Conservation (phyloP, 2,113 vertebrate species). For the Bagarius yarrelli region DNA sequence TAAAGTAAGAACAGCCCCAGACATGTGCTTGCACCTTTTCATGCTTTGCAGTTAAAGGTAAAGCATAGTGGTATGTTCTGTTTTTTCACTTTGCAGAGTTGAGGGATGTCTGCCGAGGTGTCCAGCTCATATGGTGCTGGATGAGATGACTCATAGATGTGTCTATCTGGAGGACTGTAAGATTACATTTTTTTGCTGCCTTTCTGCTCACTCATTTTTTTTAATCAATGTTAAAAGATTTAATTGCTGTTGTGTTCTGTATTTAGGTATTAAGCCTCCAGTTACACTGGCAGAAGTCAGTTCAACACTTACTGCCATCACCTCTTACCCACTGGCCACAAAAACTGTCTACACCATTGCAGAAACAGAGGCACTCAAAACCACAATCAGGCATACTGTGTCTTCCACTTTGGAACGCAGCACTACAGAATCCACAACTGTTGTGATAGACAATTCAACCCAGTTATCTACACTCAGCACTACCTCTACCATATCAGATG, state of each 20-base stretch:
- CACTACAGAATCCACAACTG: conserved; percentile 15
- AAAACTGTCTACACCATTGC: conserved; percentile 18
- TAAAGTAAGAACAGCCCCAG: conserved; percentile 74
- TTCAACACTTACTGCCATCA: conserved; percentile 51
- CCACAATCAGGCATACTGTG: conserved; percentile 21
- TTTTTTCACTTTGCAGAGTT: conserved; percentile 74
- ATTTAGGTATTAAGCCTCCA: conserved; percentile 79
- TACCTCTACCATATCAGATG: conserved; percentile 47
- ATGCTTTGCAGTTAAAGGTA: neutral
- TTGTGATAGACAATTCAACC: conserved; percentile 10
- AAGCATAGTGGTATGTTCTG: neutral
- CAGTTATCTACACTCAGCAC: conserved; percentile 19
- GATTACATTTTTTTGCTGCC: conserved; percentile 53
- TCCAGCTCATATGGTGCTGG: conserved; percentile 83
- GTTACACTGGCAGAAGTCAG: conserved; percentile 44
- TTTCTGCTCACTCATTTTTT: too few relatives aligned
- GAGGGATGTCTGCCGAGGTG: conserved; percentile 90
- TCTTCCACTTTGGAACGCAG: conserved; percentile 16
- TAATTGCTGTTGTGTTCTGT: conserved; percentile 14
- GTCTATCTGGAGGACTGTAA: conserved; percentile 90
- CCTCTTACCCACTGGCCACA: conserved; percentile 41
- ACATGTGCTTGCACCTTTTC: neutral
- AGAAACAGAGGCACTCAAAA: neutral
- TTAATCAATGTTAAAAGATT: too few relatives aligned
- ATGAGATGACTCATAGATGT: conserved; percentile 90